Base-by-base conservation (phyloP, 1,140 invertebrate genomes). In the Cotesia vestalis region DNA sequence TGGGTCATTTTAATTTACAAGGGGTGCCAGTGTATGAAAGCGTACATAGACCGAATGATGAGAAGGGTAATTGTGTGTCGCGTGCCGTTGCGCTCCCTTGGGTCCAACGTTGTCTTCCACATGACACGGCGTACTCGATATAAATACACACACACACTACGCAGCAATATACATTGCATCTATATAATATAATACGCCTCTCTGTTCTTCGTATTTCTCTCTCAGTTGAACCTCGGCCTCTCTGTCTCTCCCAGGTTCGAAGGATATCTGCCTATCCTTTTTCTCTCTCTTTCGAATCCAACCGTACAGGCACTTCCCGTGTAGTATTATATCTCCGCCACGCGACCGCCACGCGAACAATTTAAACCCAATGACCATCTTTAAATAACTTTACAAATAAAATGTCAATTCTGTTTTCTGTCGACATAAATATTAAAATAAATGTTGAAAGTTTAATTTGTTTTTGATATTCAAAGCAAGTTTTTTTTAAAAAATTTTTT, bases 61-160 rank as follows among this genome's bases (percentile, higher is more conserved):
- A 59, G 27, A 64, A 59, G 63, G 63, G 38, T 72, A 72, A 72
- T 66, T 61, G 74, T 77, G 70, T 79, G 81, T 83, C 81, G 83
- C 83, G 83, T 83, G 83, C 80, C 82, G 83, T 85, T 78, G 77
- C 80, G 81, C 82, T 80, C 77, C 72, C 55, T 72, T 81, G 79
- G 66, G 77, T 78, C 75, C 79, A 79, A 83, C 82, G 80, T 84
- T 84, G 79, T 82, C 79, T 79, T 77, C 79, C 82, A 83, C 83
- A 84, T 84, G 83, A 85, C 83, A 82, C 81, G 76, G 20, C 76
- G 27, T 27, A 27, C 27, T 27, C 75, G 79, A 76, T 66, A 78
- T 70, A 78, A 6, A 6, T 46, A 6, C 11, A 77, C 79, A 79
- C 79, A 79, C 69, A 74, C 73, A 76, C 75, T 64, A 70, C 40